Percentiles rank a stretch among this genome's conserved stretches.
Evolutionary conservation across 2,888 invertebrate genomes (phyloP).

Genomic region (Nomada ferruginata): DNA sequence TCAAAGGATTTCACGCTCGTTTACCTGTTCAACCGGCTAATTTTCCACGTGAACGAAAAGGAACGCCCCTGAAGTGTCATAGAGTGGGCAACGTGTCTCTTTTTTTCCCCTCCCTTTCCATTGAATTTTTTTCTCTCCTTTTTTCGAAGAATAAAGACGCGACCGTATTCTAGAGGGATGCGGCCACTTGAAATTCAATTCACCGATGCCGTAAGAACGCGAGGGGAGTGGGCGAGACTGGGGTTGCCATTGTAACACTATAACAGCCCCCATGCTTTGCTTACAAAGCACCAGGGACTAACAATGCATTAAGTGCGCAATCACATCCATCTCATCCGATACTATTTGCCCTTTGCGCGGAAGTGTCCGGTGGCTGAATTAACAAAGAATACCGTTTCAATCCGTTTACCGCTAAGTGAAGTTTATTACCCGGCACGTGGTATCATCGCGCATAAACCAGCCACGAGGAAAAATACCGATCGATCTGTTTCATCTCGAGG

Average conservation of each 20-base stretch:
- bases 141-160: slow-evolving; percentile 76
- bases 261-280: slow-evolving; percentile 82
- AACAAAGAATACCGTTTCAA: slow-evolving; percentile 72
- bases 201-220: slow-evolving; percentile 75
- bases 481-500: slow-evolving; percentile 26
- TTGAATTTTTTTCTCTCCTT: slow-evolving; percentile 33
- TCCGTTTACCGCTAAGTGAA: slow-evolving; percentile 59
- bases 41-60: slow-evolving; percentile 47
- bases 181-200: slow-evolving; percentile 84
- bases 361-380: slow-evolving; percentile 80
- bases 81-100: slow-evolving; percentile 59
- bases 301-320: slow-evolving; percentile 85
- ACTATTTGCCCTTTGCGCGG: slow-evolving; percentile 84
- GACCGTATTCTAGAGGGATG: slow-evolving; percentile 82
- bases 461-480: slow-evolving; percentile 22
- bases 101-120: background rate
- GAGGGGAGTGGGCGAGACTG: slow-evolving; percentile 54
- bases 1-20: slow-evolving; percentile 47
- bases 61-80: slow-evolving; percentile 63
- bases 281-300: slow-evolving; percentile 81
- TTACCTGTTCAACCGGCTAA: slow-evolving; percentile 42
- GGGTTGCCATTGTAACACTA: slow-evolving; percentile 80
- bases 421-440: slow-evolving; percentile 53
- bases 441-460: slow-evolving; percentile 12
- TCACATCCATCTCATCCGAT: slow-evolving; percentile 85